phyloP scores from a whole-genome alignment of 2,888 invertebrate species.

The Gymnoscelis rufifasciata region DNA sequence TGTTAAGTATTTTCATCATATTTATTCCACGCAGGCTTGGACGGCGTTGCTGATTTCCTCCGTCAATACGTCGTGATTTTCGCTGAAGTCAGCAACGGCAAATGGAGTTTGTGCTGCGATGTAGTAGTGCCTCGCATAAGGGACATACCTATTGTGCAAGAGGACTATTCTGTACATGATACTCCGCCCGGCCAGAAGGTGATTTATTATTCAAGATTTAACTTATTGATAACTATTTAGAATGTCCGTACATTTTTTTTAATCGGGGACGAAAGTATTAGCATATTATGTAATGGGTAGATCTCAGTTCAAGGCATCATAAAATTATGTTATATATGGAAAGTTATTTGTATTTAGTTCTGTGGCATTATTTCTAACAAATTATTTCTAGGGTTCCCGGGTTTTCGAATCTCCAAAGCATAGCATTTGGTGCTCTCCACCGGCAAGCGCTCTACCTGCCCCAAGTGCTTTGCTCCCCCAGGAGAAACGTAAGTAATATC shows the following conservation, averaged over 20 bases:
- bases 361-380: too few species aligned
- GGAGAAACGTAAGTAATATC: slow-evolving; percentile 58
- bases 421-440: slow-evolving; percentile 68
- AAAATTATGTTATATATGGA: too few species aligned
- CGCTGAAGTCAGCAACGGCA: slow-evolving; percentile 28
- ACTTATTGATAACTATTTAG: too few species aligned
- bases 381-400: slow-evolving; percentile 58
- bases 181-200: slow-evolving; percentile 76
- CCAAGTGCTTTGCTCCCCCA: slow-evolving; percentile 60
- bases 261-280: too few species aligned
- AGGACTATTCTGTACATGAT: slow-evolving; percentile 66
- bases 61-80: slow-evolving; percentile 52
- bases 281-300: too few species aligned
- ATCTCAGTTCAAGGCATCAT: too few species aligned
- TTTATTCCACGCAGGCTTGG: slow-evolving; percentile 55
- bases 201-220: neutral
- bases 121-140: slow-evolving; percentile 44
- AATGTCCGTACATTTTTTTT: too few species aligned
- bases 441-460: slow-evolving; percentile 65
- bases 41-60: slow-evolving; percentile 50
- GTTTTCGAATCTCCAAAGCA: slow-evolving; percentile 69
- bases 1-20: too few species aligned
- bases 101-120: slow-evolving; percentile 48
- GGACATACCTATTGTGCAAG: slow-evolving; percentile 32
- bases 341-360: too few species aligned